Conservation (phyloP, 2,113 vertebrate genomes). For the Tor tambroides region DNA sequence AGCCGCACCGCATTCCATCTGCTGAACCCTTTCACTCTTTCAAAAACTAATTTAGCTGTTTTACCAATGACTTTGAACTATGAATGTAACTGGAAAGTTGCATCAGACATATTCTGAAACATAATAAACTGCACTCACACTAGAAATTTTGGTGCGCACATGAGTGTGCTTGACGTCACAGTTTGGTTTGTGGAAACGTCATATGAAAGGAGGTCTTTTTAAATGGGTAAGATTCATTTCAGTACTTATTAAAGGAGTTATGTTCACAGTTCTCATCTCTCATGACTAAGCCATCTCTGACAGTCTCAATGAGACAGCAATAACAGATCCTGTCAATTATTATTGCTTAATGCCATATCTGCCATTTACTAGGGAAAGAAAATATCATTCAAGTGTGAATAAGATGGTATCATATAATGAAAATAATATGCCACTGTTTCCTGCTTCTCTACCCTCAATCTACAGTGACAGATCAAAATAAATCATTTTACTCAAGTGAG, state of each 20-base stretch:
- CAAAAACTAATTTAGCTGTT: neutral
- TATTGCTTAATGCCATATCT: neutral
- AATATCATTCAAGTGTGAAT: neutral
- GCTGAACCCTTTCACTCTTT: constrained; percentile 41
- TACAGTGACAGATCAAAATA: neutral
- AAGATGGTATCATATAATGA: neutral
- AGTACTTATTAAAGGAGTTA: neutral
- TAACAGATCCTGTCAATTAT: constrained; percentile 7
- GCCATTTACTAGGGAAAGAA: neutral
- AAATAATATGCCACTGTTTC: neutral
- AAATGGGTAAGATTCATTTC: neutral
- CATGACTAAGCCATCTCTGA: constrained; percentile 3
- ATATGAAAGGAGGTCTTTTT: neutral
- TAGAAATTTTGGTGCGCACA: neutral
- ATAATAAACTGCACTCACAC: neutral
- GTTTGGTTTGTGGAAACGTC: neutral
- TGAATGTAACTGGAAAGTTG: constrained; percentile 1
- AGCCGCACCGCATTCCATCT: constrained; percentile 32
- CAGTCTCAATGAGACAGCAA: neutral
- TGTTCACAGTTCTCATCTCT: neutral
- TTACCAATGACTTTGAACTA: neutral
- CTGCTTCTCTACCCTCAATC: neutral
- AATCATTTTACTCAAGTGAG: neutral
- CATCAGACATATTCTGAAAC: neutral
- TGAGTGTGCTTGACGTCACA: neutral